A percentile compares a stretch with the other conserved stretches of the same genome.
Evolutionary conservation across 1,140 invertebrate genomes (phyloP).

Genomic region (Ephestia elutella): DNA sequence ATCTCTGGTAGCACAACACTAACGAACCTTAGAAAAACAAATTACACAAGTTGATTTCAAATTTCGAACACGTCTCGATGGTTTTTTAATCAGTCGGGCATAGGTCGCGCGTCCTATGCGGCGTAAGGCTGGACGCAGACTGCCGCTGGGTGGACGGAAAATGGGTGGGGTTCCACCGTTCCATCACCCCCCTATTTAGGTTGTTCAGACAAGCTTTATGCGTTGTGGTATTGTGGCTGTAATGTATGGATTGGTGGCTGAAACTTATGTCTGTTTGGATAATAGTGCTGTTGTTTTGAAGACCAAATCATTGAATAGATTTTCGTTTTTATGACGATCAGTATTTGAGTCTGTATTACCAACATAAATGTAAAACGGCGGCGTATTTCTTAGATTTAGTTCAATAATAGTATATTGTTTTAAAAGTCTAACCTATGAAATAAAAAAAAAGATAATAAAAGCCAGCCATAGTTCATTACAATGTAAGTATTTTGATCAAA

Average conservation of each 20-base stretch:
- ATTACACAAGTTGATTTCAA: slow-evolving; percentile 10
- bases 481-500: no score
- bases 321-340: no score
- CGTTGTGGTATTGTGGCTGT: slow-evolving; percentile 1
- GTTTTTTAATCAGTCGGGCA: slow-evolving; percentile 7
- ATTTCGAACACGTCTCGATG: slow-evolving; percentile 13
- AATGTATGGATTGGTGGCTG: slow-evolving; percentile 1
- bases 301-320: no score
- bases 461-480: no score
- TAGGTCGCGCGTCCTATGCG: background rate
- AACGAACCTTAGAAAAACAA: slow-evolving; percentile 9
- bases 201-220: slow-evolving; percentile 3
- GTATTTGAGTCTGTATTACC: no score
- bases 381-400: no score
- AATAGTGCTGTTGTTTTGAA: background rate
- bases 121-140: slow-evolving; percentile 6
- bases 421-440: no score
- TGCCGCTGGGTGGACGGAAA: slow-evolving; percentile 1
- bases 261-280: background rate
- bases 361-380: no score
- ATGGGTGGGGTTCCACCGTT: slow-evolving; percentile 2
- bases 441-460: no score
- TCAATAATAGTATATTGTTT: no score
- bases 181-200: slow-evolving; percentile 3
- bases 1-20: slow-evolving; percentile 5